Evolutionary conservation across 2,888 invertebrate genomes (phyloP), one percentile per base, ranked within the genome.

Genomic region (Drosophila helvetica): DNA sequence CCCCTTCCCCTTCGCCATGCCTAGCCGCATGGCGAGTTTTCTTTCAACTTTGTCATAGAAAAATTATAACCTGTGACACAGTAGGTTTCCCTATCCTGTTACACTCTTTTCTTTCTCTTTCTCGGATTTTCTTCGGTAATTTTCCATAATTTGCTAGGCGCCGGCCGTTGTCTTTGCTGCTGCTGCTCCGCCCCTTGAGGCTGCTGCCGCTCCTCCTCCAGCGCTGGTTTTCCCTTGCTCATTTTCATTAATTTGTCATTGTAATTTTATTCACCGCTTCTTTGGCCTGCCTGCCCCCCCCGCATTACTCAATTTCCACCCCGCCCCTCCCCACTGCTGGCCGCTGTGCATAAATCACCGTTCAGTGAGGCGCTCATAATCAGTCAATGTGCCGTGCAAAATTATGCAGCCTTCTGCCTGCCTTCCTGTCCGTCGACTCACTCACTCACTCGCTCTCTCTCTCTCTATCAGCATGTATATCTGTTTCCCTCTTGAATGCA

Each of bases 351-450:
- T 83, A 82, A 86, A 75, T 83, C 79, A 70, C 50, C 45, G 70
- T 30, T 64, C 77, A 78, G 66, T 64, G 78, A 74, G 68, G 73
- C 85, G 85, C 57, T 71, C 67, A 78, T 79, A 82, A 82, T 82
- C 78, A 82, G 76, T 79, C 86, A 85, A 85, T 85, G 82, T 81
- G 63, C 78, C 85, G 71, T 82, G 80, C 71, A 82, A 85, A 85
- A 85, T 82, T 84, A 84, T 82, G 72, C 81, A 81, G 80, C 69
- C 59, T 48, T 52, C 56, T 17, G 27, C 27, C 27, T 27, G 27
- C 15, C 4, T 62, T 50, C 48, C 50, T 19, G 53, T 33, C 38
- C 45, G 25, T 27, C 22, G 38, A 5, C 5, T 5, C 5, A 22
- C 22, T 22, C 22, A 22, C 22, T 22, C 5, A 22, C 22, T 22